Evolutionary conservation across 1,140 invertebrate species (phyloP).

Genomic region (Oreohelix idahoensis): DNA sequence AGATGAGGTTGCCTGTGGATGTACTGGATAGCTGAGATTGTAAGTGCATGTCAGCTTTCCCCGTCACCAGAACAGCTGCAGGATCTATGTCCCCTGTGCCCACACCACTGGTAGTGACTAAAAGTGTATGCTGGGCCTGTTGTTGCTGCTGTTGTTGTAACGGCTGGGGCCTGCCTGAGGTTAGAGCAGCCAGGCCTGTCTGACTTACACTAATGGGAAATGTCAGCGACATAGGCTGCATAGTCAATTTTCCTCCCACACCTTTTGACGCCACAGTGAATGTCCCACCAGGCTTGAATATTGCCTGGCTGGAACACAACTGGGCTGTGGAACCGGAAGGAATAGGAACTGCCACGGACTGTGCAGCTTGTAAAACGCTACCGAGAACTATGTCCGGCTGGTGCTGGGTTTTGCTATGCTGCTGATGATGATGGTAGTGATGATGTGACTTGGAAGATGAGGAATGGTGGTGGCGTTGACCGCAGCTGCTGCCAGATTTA

Average conservation of each 20-base stretch:
- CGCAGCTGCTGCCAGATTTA: conserved; percentile 32
- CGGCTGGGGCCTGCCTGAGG: conserved; percentile 14
- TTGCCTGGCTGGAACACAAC: conserved; percentile 52
- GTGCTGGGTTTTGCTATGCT: neutral
- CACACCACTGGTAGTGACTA: conserved; percentile 51
- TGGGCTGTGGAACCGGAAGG: conserved; percentile 7
- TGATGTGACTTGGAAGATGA: conserved; percentile 19
- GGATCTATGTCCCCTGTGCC: neutral
- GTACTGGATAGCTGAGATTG: conserved; percentile 47
- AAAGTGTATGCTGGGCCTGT: conserved; percentile 54
- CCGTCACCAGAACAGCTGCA: neutral
- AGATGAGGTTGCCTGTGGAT: conserved; percentile 45
- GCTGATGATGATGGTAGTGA: neutral
- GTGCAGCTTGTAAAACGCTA: neutral
- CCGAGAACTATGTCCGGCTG: neutral
- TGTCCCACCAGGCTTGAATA: conserved; percentile 56
- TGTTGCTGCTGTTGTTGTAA: conserved; percentile 52
- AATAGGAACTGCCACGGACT: neutral
- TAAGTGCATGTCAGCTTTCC: conserved; percentile 47
- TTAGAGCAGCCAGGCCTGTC: conserved; percentile 49
- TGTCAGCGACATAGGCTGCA: conserved; percentile 51
- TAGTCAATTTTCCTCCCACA: neutral
- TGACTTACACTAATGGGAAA: conserved; percentile 56
- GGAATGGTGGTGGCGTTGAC: conserved; percentile 20
- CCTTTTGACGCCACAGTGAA: conserved; percentile 49